Percentiles rank a stretch among this genome's conserved stretches.
phyloP scores from a whole-genome alignment of 2,797 vertebrate species.

The Hylomyscus alleni region DNA sequence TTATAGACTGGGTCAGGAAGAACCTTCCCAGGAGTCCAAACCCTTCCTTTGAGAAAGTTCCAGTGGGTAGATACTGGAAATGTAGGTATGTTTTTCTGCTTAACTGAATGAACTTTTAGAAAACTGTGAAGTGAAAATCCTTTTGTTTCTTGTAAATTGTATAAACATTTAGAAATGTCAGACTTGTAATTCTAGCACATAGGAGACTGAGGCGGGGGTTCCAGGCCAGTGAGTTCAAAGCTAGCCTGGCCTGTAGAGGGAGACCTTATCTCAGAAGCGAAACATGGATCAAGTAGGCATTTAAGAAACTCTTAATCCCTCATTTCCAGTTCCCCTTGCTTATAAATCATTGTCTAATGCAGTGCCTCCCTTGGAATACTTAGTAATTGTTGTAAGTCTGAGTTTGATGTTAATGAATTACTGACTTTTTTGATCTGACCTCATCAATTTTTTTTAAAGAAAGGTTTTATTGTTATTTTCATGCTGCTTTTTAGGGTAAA shows the following conservation, averaged over 20 bases:
- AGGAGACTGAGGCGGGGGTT: not conserved
- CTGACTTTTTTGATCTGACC: not conserved
- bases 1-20: constrained; percentile 99
- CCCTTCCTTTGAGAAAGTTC: constrained; percentile 95
- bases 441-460: not conserved
- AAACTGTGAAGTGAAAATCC: constrained; percentile 29
- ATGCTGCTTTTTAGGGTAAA: constrained; percentile 91
- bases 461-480: not conserved
- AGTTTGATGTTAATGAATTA: not conserved
- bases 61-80: constrained; percentile 96
- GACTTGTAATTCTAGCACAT: not conserved
- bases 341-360: not conserved
- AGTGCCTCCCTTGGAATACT: not conserved
- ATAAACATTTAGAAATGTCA: not conserved
- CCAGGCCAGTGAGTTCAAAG: not conserved
- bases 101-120: constrained; percentile 56
- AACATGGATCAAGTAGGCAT: not conserved
- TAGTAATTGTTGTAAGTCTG: not conserved
- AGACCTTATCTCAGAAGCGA: not conserved
- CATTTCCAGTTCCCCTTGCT: not conserved
- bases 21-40: constrained; percentile 96
- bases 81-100: constrained; percentile 92
- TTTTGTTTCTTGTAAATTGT: constrained; percentile 18
- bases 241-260: not conserved
- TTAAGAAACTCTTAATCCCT: not conserved